phyloP scores from a whole-genome alignment of 2,797 vertebrate genomes.

The Sternotherus odoratus region DNA sequence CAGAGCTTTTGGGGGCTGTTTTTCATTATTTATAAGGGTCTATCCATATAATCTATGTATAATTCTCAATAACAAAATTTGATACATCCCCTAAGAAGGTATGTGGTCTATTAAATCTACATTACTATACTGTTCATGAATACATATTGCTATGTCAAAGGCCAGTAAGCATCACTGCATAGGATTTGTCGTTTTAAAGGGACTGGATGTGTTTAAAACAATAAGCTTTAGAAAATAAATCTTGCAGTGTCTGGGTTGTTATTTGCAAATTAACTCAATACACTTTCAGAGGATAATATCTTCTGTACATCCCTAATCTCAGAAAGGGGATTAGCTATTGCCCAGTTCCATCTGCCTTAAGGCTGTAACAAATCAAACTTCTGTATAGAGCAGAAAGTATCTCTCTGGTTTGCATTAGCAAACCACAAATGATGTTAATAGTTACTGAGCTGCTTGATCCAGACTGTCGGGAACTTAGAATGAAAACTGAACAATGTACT shows the following conservation, averaged over 20 bases:
- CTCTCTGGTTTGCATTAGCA: background rate
- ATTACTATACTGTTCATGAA: background rate
- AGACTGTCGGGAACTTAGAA: background rate
- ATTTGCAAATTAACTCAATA: background rate
- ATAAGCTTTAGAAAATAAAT: background rate
- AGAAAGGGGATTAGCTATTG: background rate
- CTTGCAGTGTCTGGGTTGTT: background rate
- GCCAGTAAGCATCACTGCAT: accelerated
- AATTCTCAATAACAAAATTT: background rate
- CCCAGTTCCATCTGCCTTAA: background rate
- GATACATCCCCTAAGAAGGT: background rate
- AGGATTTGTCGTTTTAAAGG: background rate
- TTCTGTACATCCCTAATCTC: background rate
- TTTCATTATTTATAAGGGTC: background rate
- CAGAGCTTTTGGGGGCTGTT: background rate
- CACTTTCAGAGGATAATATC: accelerated
- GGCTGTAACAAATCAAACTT: background rate
- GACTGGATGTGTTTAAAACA: background rate
- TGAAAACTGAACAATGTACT: background rate
- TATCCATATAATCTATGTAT: background rate
- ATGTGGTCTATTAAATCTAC: background rate
- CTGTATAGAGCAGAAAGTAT: background rate
- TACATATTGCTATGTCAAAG: background rate
- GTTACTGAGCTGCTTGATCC: background rate
- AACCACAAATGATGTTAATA: constrained; percentile 8